Conservation (phyloP, 2,113 vertebrate species). For the Syngnathoides biaculeatus region DNA sequence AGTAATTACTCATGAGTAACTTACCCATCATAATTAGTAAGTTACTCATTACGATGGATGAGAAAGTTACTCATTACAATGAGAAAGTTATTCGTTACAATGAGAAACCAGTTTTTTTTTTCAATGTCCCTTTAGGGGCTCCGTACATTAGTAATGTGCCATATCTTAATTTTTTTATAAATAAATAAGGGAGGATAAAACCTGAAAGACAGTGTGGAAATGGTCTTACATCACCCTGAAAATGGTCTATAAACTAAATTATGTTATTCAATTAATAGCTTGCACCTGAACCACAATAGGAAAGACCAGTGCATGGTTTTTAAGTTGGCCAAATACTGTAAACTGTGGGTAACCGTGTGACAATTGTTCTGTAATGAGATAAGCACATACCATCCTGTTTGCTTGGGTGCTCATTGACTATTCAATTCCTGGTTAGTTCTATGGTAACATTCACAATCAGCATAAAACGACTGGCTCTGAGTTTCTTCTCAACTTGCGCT, state of each 20-base stretch:
- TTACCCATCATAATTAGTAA: no score
- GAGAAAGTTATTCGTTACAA: no score
- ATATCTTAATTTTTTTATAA: no score
- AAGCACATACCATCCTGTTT: constrained; percentile 6
- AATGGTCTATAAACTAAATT: not conserved
- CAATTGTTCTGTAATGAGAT: not conserved
- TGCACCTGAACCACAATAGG: no score
- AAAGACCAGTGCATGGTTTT: no score
- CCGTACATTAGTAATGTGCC: no score
- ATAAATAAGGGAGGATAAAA: not conserved
- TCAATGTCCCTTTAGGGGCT: no score
- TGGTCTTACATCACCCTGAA: not conserved
- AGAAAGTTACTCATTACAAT: no score
- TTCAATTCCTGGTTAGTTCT: constrained; percentile 17
- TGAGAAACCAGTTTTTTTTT: no score
- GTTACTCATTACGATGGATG: no score
- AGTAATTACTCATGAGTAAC: no score
- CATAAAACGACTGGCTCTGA: constrained; percentile 12
- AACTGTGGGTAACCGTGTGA: not conserved
- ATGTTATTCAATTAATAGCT: not conserved
- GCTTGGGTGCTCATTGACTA: constrained; percentile 14
- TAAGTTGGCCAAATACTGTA: no score
- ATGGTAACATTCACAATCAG: constrained; percentile 22
- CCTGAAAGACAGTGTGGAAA: not conserved
- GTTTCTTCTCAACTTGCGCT: constrained; percentile 25